Conservation (phyloP, 2,888 invertebrate genomes). For the Ceramica pisi region DNA sequence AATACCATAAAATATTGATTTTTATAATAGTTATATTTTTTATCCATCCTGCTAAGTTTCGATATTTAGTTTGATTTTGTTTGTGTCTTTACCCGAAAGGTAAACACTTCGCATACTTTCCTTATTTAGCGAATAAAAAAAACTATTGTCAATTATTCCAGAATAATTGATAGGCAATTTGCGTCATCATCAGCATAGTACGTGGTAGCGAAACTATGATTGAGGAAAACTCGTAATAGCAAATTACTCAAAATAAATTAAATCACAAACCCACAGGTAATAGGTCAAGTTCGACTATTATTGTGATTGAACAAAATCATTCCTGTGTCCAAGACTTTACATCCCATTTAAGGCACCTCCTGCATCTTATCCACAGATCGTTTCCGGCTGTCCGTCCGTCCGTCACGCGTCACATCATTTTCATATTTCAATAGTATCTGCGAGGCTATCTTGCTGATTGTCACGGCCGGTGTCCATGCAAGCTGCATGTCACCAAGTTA, state of each 20-base stretch:
- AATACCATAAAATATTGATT: too few relatives aligned
- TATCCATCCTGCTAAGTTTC: too few relatives aligned
- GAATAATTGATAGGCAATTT: not conserved
- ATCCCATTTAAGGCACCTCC: not conserved
- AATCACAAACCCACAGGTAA: not conserved
- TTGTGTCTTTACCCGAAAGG: too few relatives aligned
- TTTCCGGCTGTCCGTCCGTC: slow-evolving; percentile 50
- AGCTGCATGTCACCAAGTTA: slow-evolving; percentile 36
- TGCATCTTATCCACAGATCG: not conserved
- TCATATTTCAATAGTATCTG: slow-evolving; percentile 47
- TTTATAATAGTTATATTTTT: too few relatives aligned
- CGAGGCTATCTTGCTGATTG: slow-evolving; percentile 46
- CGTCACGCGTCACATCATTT: slow-evolving; percentile 31
- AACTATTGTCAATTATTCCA: not conserved
- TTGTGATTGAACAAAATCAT: not conserved
- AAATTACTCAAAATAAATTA: not conserved
- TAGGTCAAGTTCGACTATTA: slow-evolving; percentile 12
- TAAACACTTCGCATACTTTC: not conserved
- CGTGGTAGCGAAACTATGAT: not conserved
- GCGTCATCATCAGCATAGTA: not conserved
- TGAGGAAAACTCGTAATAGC: not conserved
- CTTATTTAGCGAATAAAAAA: not conserved
- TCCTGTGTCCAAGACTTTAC: not conserved
- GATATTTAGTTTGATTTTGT: not conserved
- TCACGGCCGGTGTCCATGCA: slow-evolving; percentile 29